Conservation (phyloP, 2,888 invertebrate genomes). For the Agrotis clavis region DNA sequence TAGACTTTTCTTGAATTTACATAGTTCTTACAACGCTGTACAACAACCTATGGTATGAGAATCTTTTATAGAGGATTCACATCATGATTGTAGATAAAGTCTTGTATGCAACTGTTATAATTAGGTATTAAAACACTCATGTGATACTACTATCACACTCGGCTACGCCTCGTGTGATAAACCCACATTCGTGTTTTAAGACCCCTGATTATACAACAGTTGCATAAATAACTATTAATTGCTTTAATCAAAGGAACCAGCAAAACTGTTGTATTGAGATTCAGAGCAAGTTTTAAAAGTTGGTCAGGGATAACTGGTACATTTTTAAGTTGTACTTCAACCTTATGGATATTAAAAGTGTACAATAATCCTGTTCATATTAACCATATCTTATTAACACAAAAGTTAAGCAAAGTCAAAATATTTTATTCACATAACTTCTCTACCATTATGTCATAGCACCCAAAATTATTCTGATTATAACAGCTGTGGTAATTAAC, state of each 20-base stretch:
- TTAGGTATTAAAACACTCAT: too few relatives aligned
- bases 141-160: too few relatives aligned
- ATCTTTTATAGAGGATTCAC: too few relatives aligned
- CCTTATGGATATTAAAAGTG: conserved; percentile 11
- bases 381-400: background rate
- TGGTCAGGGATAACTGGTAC: conserved; percentile 30
- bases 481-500: background rate
- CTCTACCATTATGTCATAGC: conserved; percentile 1
- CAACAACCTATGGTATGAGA: too few relatives aligned
- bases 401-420: background rate
- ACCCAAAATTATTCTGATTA: conserved; percentile 10
- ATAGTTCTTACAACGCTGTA: too few relatives aligned
- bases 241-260: conserved; percentile 5
- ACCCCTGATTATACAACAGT: too few relatives aligned
- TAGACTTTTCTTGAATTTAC: too few relatives aligned
- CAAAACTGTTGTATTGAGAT: conserved; percentile 5
- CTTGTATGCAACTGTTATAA: too few relatives aligned
- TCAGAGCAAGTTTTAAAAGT: conserved; percentile 47
- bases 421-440: background rate
- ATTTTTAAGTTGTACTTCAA: conserved; percentile 11
- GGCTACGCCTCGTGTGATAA: too few relatives aligned
- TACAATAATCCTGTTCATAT: conserved; percentile 3
- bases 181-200: too few relatives aligned
- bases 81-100: too few relatives aligned
- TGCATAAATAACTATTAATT: too few relatives aligned